Evolutionary conservation across 2,113 vertebrate species (phyloP), one percentile per base, ranked within the genome.

Genomic region (Albula goreensis): DNA sequence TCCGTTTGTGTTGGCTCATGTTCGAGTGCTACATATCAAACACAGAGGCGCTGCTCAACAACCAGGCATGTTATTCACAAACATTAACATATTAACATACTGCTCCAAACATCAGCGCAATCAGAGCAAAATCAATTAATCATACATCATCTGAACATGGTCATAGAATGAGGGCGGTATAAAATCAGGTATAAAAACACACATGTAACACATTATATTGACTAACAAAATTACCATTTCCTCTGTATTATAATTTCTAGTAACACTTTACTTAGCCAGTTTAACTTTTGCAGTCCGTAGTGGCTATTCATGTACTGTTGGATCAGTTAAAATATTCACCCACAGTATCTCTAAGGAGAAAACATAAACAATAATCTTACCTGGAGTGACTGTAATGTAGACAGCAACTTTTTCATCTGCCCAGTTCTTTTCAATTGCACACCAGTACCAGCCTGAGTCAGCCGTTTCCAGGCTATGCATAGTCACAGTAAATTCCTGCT

Each of bases 381-480:
- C 78, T 50, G 2, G 41, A 13, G 48, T 50, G 41, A 80, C 78
- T 17, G 12, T 80, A 48, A 80, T 80, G 78, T 80, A 50, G 50
- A 22, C 78, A 80, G 78, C 11, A 9, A 80, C 78, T 80, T 19
- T 50, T 80, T 80, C 78, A 50, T 50, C 31, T 19, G 1, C 11
- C 13, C 11, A 0, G 1, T 1, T 48, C 19, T 22, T 80, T 50
- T 80, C 11, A 50, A 80, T 48, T 17, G 78, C 78, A 80, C 78
- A 80, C 78, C 78, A 80, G 78, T 80, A 80, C 78, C 78, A 80
- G 78, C 19, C 78, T 80, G 78, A 80, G 48, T 80, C 78, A 17
- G 48, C 50, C 48, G 4, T 80, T 11, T 80, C 31, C 78, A 80
- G 78, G 0, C 78, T 15, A 48, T 11, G 49, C 78, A 80, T 50